Percentiles rank a stretch among this genome's conserved stretches.
Conservation (phyloP, 1,140 invertebrate species). For the Galleria mellonella region DNA sequence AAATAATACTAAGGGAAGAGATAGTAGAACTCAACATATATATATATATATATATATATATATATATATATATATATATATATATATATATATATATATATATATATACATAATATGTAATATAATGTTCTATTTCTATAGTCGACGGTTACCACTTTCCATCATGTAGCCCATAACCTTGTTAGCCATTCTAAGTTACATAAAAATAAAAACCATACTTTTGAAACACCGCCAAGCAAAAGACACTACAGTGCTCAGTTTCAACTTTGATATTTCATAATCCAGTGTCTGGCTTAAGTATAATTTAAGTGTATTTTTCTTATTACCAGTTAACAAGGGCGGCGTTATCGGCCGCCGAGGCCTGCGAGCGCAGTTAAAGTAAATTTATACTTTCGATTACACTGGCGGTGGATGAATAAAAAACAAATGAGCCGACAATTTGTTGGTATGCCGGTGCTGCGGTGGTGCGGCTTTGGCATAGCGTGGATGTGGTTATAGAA, state of each 20-base stretch:
- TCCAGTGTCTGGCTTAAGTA: slow-evolving; percentile 21
- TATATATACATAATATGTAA: too few species aligned
- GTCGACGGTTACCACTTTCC: too few species aligned
- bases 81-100: too few species aligned
- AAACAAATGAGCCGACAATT: slow-evolving; percentile 70
- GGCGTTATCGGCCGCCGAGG: slow-evolving; percentile 37
- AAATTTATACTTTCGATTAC: slow-evolving; percentile 72
- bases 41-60: too few species aligned
- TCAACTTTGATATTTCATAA: slow-evolving; percentile 25
- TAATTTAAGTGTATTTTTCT: slow-evolving; percentile 61
- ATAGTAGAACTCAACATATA: too few species aligned
- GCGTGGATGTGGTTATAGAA: slow-evolving; percentile 20
- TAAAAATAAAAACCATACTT: too few species aligned
- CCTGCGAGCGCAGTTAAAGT: slow-evolving; percentile 41
- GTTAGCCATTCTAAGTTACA: too few species aligned
- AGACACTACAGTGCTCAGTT: slow-evolving; percentile 12
- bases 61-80: too few species aligned
- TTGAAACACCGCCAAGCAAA: too few species aligned
- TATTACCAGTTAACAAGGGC: slow-evolving; percentile 56
- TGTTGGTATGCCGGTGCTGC: slow-evolving; percentile 45
- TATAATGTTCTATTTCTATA: too few species aligned
- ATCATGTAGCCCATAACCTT: too few species aligned
- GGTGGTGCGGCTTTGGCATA: slow-evolving; percentile 17
- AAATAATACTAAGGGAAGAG: too few species aligned
- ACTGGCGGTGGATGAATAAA: slow-evolving; percentile 56